phyloP scores from a whole-genome alignment of 2,797 vertebrate species.

The Acrocephalus scirpaceus region DNA sequence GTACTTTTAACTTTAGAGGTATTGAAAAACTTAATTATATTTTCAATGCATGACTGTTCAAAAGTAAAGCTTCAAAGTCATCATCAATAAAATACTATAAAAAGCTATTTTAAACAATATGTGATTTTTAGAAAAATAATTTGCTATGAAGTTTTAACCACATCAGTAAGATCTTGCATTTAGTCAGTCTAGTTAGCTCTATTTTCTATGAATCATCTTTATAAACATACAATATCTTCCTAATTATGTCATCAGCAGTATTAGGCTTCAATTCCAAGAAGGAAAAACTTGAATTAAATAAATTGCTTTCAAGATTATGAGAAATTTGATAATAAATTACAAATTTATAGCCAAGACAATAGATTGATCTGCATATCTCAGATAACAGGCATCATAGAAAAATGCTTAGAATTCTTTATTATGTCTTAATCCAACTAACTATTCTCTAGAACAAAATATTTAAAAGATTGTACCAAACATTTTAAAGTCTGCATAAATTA shows the following conservation, averaged over 20 bases:
- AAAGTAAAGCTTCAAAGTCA: background rate
- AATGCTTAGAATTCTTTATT: background rate
- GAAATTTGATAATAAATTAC: background rate
- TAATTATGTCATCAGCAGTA: background rate
- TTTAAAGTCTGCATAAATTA: background rate
- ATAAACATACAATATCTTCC: background rate
- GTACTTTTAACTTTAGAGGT: background rate
- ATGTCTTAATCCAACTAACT: background rate
- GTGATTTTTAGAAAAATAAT: background rate
- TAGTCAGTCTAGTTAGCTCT: background rate
- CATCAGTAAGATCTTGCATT: background rate
- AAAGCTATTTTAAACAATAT: background rate
- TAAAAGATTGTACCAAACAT: background rate
- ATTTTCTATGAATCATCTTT: background rate
- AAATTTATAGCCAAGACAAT: background rate
- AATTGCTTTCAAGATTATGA: background rate
- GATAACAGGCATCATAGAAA: background rate
- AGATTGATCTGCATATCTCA: background rate
- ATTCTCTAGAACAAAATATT: background rate
- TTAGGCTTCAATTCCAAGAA: background rate
- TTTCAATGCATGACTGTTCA: background rate
- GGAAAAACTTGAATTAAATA: background rate
- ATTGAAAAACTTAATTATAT: background rate
- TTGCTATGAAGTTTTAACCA: background rate
- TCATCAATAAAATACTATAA: background rate